Conservation (phyloP, 2,113 vertebrate species). For the Chamaea fasciata region DNA sequence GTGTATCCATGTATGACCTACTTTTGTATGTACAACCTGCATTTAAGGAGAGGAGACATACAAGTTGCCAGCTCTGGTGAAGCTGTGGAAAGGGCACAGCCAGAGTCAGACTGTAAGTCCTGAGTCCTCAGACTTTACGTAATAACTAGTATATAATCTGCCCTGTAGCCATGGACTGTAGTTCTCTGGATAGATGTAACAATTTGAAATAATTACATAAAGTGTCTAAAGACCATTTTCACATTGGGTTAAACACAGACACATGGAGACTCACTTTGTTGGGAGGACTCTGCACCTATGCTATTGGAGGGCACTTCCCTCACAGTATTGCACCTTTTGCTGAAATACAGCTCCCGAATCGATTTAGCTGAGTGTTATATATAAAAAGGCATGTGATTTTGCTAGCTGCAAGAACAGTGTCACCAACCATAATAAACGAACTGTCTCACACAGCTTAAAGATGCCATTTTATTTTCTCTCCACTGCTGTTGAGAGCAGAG, state of each 20-base stretch:
- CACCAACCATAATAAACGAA: background rate
- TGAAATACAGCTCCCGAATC: background rate
- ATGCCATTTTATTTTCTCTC: background rate
- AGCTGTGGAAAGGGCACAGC: background rate
- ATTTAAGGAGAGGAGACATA: background rate
- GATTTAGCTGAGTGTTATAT: background rate
- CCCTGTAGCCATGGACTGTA: background rate
- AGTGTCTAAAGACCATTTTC: background rate
- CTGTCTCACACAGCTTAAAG: background rate
- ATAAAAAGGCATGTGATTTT: background rate
- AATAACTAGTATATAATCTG: background rate
- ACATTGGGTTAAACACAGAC: background rate
- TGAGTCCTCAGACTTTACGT: background rate
- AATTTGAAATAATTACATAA: background rate
- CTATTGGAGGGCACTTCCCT: background rate
- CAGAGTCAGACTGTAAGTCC: background rate
- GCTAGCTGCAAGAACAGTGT: background rate
- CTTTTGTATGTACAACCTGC: background rate
- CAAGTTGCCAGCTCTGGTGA: background rate
- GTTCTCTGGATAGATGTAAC: background rate
- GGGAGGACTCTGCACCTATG: accelerated
- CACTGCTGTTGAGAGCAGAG: background rate
- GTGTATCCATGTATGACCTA: background rate
- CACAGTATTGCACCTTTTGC: background rate
- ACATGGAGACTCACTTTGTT: background rate